phyloP scores from a whole-genome alignment of 2,797 vertebrate genomes.

The Sylvia borin region DNA sequence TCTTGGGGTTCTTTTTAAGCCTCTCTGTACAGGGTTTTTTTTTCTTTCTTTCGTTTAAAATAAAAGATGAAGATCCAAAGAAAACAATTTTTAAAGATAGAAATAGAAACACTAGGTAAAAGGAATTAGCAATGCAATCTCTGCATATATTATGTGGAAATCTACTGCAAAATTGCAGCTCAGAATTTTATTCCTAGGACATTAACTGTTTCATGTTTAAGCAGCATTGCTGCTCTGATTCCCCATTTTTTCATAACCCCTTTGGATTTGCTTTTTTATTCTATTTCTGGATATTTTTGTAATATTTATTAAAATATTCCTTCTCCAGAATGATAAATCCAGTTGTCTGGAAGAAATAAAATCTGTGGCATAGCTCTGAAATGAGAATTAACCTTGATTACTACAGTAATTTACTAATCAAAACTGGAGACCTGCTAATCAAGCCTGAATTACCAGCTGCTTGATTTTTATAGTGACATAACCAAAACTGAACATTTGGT shows the following conservation, averaged over 20 bases:
- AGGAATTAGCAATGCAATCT: slow-evolving; percentile 58
- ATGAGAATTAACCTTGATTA: slow-evolving; percentile 86
- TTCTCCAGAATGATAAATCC: slow-evolving; percentile 62
- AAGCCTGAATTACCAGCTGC: slow-evolving; percentile 83
- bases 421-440: slow-evolving; percentile 86
- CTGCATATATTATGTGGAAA: slow-evolving; percentile 52
- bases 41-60: slow-evolving; percentile 24
- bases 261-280: neutral
- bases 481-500: slow-evolving; percentile 79
- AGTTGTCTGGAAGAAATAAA: slow-evolving; percentile 73
- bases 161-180: slow-evolving; percentile 29
- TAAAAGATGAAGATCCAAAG: slow-evolving; percentile 49
- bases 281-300: slow-evolving; percentile 21
- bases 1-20: slow-evolving; percentile 61
- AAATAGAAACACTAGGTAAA: slow-evolving; percentile 61
- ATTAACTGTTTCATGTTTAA: neutral
- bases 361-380: slow-evolving; percentile 69
- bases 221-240: neutral
- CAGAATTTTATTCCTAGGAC: slow-evolving; percentile 34
- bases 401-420: slow-evolving; percentile 84
- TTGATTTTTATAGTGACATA: slow-evolving; percentile 82
- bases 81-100: slow-evolving; percentile 53
- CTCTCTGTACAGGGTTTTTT: neutral
- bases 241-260: neutral
- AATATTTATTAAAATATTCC: slow-evolving; percentile 56